A percentile compares a stretch with the other conserved stretches of the same genome.
phyloP scores from a whole-genome alignment of 2,113 vertebrate genomes.

The Melanostigma gelatinosum region DNA sequence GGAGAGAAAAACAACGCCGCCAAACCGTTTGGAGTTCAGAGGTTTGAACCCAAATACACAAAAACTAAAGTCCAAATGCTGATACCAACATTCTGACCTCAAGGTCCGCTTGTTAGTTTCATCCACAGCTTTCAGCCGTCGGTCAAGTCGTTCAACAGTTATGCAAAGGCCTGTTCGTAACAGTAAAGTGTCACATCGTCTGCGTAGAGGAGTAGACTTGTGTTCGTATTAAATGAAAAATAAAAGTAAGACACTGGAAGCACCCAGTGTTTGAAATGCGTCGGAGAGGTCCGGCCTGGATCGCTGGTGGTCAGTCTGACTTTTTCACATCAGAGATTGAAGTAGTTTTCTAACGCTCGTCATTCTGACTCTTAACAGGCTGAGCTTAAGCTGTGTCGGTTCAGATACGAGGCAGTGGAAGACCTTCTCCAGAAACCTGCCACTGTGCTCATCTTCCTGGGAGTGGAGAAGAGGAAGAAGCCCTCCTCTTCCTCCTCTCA shows the following conservation, averaged over 20 bases:
- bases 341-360: neutral
- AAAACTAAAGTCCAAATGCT: no score
- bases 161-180: neutral
- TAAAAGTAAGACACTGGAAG: neutral
- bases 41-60: no score
- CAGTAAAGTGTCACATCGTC: neutral
- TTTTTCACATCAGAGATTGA: neutral
- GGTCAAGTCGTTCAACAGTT: no score
- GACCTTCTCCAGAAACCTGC: constrained; percentile 80
- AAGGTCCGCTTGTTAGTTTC: neutral
- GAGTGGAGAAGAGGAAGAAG: constrained; percentile 84
- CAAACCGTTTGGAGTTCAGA: no score
- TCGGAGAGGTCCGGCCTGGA: neutral
- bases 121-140: no score
- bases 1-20: no score
- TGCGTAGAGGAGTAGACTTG: neutral
- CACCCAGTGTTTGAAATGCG: neutral
- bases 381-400: constrained; percentile 83
- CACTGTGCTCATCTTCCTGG: constrained; percentile 88
- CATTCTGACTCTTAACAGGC: constrained; percentile 40
- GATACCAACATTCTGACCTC: no score
- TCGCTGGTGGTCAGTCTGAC: neutral
- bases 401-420: constrained; percentile 79
- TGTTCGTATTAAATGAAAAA: neutral
- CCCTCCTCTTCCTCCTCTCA: constrained; percentile 27